These are phyloP conservation scores for Ceratitis capitata DNA, from an alignment of 1,140 invertebrate genomes.

Conservation along the genomic window DNA sequence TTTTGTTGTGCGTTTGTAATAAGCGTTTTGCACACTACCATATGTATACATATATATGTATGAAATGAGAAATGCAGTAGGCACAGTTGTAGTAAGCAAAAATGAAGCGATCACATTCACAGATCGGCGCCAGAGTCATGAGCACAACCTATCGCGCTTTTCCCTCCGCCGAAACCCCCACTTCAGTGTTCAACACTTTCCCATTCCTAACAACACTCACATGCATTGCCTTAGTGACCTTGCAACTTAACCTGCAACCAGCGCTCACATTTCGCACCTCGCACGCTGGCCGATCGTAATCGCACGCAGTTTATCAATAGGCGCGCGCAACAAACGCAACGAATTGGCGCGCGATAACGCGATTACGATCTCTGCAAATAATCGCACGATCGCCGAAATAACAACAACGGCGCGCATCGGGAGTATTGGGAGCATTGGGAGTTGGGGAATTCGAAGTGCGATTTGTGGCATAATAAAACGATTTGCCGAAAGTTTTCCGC, in stretches of 20 bases:
- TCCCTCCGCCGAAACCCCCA: no score
- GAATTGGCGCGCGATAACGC: slow-evolving; percentile 25
- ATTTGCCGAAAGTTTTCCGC: slow-evolving; percentile 29
- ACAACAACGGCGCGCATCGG: no score
- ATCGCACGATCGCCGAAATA: not conserved
- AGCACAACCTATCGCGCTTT: no score
- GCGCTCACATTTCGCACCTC: not conserved
- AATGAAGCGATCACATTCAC: not conserved
- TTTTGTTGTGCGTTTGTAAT: not conserved
- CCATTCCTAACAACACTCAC: not conserved
- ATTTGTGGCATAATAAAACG: not conserved
- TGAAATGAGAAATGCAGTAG: not conserved
- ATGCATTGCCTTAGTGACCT: not conserved
- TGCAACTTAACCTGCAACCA: not conserved
- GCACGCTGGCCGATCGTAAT: not conserved
- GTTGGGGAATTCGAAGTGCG: not conserved
- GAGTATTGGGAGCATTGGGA: slow-evolving; percentile 2
- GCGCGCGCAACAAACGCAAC: no score
- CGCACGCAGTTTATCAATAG: slow-evolving; percentile 32
- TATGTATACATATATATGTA: not conserved
- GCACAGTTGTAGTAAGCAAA: not conserved
- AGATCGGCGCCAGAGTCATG: not conserved
- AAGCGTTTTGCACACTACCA: not conserved
- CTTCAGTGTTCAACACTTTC: no score
- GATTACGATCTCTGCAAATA: slow-evolving; percentile 28